phyloP scores from a whole-genome alignment of 2,888 invertebrate genomes.

The Epinotia nisella region DNA sequence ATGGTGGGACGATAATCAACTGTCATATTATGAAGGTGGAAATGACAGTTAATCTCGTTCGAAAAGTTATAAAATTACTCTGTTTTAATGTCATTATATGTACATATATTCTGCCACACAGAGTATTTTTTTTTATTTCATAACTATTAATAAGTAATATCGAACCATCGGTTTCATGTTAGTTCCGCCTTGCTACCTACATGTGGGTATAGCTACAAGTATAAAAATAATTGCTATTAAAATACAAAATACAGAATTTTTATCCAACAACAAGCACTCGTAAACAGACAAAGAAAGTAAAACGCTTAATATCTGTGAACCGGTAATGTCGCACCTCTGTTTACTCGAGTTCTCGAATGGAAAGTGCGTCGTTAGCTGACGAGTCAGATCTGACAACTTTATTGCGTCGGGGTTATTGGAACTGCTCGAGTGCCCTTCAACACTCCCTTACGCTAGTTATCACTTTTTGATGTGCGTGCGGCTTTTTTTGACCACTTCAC shows the following conservation, averaged over 20 bases:
- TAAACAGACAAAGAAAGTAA: background rate
- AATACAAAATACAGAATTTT: conserved; percentile 1
- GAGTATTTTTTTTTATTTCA: no score
- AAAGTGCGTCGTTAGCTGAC: conserved; percentile 77
- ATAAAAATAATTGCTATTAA: background rate
- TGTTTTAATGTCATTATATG: background rate
- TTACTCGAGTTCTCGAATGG: conserved; percentile 39
- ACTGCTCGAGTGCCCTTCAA: conserved; percentile 67
- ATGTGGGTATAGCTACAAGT: background rate
- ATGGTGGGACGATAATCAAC: no score
- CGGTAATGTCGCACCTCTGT: conserved; percentile 20
- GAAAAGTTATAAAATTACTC: no score
- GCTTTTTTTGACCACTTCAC: conserved; percentile 65
- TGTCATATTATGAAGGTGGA: no score
- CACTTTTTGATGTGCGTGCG: conserved; percentile 75
- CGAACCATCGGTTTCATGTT: no score
- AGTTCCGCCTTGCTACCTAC: no score
- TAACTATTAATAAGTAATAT: no score
- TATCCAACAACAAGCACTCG: background rate
- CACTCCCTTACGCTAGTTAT: conserved; percentile 80
- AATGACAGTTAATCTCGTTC: no score
- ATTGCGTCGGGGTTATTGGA: conserved; percentile 75
- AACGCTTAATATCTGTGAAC: conserved; percentile 24
- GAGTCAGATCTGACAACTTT: conserved; percentile 66
- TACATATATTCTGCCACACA: no score